phyloP scores from a whole-genome alignment of 1,140 invertebrate genomes.

The Adelges cooleyi region DNA sequence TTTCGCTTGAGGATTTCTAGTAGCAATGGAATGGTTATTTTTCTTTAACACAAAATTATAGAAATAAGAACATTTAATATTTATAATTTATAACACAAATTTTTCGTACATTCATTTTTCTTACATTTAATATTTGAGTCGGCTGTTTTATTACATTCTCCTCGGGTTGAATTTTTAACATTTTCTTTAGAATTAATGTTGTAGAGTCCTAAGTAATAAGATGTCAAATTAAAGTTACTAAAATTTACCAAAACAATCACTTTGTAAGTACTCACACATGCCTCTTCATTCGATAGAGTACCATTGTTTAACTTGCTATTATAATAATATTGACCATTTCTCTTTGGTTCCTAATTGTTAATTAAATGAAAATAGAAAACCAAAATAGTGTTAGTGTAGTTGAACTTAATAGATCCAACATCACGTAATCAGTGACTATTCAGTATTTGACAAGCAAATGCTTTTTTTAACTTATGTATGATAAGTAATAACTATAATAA shows the following conservation, averaged over 20 bases:
- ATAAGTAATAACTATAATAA: no score
- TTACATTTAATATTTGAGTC: neutral
- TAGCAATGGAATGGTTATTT: neutral
- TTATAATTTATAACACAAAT: neutral
- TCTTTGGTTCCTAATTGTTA: no score
- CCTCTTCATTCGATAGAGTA: conserved; percentile 9
- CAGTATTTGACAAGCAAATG: no score
- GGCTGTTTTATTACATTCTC: neutral
- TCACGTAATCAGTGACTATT: no score
- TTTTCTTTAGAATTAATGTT: conserved; percentile 2
- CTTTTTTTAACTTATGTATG: no score
- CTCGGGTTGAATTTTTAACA: conserved; percentile 12
- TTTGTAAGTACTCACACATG: conserved; percentile 16
- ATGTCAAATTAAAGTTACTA: neutral
- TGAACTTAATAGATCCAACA: no score
- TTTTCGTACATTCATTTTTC: no score
- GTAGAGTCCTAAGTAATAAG: conserved; percentile 10
- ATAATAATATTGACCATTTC: neutral
- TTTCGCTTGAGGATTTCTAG: neutral
- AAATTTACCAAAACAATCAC: neutral
- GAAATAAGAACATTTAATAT: no score
- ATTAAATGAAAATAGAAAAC: no score
- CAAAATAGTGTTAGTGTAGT: no score
- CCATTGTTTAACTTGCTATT: neutral
- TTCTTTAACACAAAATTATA: neutral